Base-by-base conservation (phyloP, 2,888 invertebrate genomes). In the Spialia ferax region DNA sequence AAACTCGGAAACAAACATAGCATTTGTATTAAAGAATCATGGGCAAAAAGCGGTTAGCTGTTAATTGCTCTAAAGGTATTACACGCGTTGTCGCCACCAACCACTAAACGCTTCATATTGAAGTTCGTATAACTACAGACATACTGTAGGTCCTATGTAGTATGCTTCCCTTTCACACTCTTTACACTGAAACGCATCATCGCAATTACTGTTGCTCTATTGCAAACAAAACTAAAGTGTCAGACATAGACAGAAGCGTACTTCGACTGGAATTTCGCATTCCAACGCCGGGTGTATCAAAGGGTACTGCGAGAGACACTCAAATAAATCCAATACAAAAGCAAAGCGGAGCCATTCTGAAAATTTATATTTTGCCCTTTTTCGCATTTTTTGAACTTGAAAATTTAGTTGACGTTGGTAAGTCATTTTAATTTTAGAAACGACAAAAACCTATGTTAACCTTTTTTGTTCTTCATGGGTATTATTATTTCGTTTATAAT, bases 191-290 rank as follows among this genome's bases (percentile, higher is more conserved):
- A 42, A 42, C 15, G 15, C 42, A 42, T 42, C 42, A 15, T 42
- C 15, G 42, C 42, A 42, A 42, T 42, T 42, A 42, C 42, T 42
- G 42, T 42, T 42, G 42, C 15, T 42, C 42, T 38, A 38, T 42
- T 42, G 42, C 42, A 42, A 42, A 42, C 13, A 42, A 42, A 32
- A n/a, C n/a, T 42, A 15, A 42, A 42, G 42, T 15, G 42, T 15
- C 42, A 15, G 42, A 15, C 42, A 11, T 42, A 42, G 42, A 42
- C 42, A 42, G 38, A 38, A 38, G 11, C 2, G 42, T 42, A 15
- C 42, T 15, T 42, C 15, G 7, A 15, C 42, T 15, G 7, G 15
- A 42, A 42, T 42, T 15, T 13, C 8, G 15, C 42, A 11, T 42
- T 42, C 15, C 10, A 42, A 42, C 15, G 6, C 15, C 15, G 42